Evolutionary conservation across 2,113 vertebrate species (phyloP), one percentile per base, ranked within the genome.

Genomic region (Telmatochromis sp.): DNA sequence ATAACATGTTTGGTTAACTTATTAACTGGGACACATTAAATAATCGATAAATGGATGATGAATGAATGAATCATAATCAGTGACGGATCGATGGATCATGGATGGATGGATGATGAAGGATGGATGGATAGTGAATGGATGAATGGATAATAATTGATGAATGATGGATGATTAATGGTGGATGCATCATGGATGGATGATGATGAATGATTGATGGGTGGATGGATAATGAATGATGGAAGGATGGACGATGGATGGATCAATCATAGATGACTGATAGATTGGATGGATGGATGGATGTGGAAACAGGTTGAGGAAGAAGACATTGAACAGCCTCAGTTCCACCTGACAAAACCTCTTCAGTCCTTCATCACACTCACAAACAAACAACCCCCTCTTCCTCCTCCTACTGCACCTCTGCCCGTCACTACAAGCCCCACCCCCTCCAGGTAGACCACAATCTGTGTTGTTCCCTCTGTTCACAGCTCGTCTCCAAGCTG

Each of bases 261-360:
- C 28, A 10, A 33, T 33, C 9, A 40, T 37, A 4, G 19, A 21
- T 68, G 33, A 21, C 5, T 13, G 33, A 65, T 65, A 2, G 58
- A 33, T 19, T 60, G 57, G 26, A 17, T 60, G 57, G 13, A 58
- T 60, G 49, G 21, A 55, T 45, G 82, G 82, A 84, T 84, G 14
- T 17, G 12, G 68, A 42, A 97, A 97, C 96, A 97, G 96, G 94
- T 96, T 97, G 96, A 92, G 92, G 92, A 94, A 95, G 93, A 42
- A 84, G 95, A 97, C 97, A 98, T 95, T 94, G 97, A 98, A 96
- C 95, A 87, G 95, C 96, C 95, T 97, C 91, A 95, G 97, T 97
- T 98, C 96, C 95, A 49, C 97, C 98, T 98, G 98, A 98, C 97
- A 97, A 96, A 96, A 97, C 96, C 97, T 97, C 96, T 97, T 97